Base-by-base conservation (phyloP, 2,797 vertebrate species). In the Syngnathus acus region DNA sequence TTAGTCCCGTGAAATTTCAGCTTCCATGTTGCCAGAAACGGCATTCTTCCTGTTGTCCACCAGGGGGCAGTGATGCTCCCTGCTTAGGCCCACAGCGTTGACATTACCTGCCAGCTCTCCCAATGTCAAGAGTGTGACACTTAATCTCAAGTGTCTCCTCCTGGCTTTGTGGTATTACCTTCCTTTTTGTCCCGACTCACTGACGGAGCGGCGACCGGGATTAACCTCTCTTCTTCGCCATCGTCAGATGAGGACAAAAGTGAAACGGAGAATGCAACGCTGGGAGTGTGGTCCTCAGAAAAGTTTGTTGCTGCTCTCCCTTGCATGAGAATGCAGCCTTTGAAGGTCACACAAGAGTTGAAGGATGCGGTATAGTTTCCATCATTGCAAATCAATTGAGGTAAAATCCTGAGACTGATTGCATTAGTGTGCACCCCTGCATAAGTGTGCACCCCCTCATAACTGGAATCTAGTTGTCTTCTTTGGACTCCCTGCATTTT, bases 61-160 rank as follows among this genome's bases (percentile, higher is more conserved):
- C 71, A 86, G 87, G 82, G 74, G 86, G 85, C 71, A 76, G 17
- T 80, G 17, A 82, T 85, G 82, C 54, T 77, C 84, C 81, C 70
- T 68, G 63, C 26, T 32, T 75, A 63, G n/a, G 26, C 47, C 16
- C 51, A 63, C 68, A 74, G 73, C 77, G 79, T 78, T 83, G 84
- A 84, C 82, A 81, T 86, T 80, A 81, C 77, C 84, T 86, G 84
- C 77, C 82, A 86, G 43, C 60, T 82, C 83, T 72, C 62, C 68
- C 79, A 77, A 58, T 66, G 74, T 80, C 78, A 85, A 65, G 76
- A 78, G 79, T 80, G 75, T 67, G 74, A 79, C 72, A 73, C 74
- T 86, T 79, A 79, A 83, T 80, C 68, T 84, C 65, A 62, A 81
- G 82, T 73, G 75, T 65, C 70, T 82, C 61, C 57, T 51, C 63